Percentiles rank a stretch among this genome's conserved stretches.
Conservation (phyloP, 2,113 vertebrate genomes). For the Rhipidura dahli region DNA sequence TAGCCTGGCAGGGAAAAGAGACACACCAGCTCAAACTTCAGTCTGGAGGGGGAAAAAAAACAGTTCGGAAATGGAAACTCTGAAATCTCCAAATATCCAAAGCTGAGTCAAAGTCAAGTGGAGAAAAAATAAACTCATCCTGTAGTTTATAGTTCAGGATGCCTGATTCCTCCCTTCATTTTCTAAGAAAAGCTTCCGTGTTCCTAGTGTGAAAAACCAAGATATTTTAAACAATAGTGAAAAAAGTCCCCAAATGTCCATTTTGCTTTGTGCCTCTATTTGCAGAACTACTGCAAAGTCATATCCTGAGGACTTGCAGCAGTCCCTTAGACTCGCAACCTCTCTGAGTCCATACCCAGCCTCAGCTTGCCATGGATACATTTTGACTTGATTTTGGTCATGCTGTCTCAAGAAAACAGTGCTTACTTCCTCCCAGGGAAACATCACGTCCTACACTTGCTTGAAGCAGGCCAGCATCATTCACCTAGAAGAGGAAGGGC, state of each 20-base stretch:
- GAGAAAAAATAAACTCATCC: neutral
- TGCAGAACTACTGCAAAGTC: neutral
- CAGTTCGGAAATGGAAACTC: neutral
- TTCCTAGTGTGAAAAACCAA: neutral
- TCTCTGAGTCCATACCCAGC: neutral
- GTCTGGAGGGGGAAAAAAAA: accelerated
- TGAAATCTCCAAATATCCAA: neutral
- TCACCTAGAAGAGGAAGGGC: neutral
- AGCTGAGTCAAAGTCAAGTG: neutral
- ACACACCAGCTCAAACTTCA: neutral
- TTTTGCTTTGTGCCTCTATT: neutral
- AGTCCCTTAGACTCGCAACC: neutral
- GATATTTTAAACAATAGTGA: neutral
- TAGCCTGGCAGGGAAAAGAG: neutral
- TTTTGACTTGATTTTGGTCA: neutral
- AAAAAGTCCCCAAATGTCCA: neutral
- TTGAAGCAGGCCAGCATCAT: neutral
- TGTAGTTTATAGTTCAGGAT: neutral
- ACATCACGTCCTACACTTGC: accelerated
- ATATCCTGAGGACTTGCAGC: neutral
- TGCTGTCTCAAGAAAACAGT: neutral
- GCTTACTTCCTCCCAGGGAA: neutral
- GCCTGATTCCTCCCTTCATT: neutral
- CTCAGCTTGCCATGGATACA: neutral
- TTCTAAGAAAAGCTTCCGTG: neutral